These are phyloP conservation scores for Muscicapa striata DNA, from an alignment of 2,797 vertebrate genomes.

Conservation along the genomic window DNA sequence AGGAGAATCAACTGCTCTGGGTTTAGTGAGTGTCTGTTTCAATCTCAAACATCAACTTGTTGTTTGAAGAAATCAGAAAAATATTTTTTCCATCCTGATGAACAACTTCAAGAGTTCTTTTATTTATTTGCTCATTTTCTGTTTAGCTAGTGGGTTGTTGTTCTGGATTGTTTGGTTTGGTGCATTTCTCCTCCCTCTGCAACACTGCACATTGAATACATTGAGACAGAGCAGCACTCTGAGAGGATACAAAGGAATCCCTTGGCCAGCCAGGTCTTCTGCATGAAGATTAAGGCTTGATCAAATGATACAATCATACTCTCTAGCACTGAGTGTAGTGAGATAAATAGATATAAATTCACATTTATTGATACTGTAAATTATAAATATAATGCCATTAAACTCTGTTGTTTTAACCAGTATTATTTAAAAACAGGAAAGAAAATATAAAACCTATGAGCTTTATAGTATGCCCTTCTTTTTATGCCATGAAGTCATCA, in stretches of 20 bases:
- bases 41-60: neutral
- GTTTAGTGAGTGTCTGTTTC: neutral
- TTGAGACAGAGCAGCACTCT: neutral
- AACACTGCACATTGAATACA: neutral
- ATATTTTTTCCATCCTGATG: neutral
- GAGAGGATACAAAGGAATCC: neutral
- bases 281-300: neutral
- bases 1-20: neutral
- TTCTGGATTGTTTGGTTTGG: neutral
- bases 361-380: neutral
- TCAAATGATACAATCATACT: neutral
- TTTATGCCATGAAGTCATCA: neutral
- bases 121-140: slow-evolving; percentile 22
- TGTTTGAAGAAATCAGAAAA: slow-evolving; percentile 1
- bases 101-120: neutral
- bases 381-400: neutral
- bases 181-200: neutral
- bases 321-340: neutral
- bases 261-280: neutral
- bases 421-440: slow-evolving; percentile 36
- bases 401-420: neutral
- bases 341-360: neutral
- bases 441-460: neutral
- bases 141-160: neutral
- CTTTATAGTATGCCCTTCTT: neutral